These are phyloP conservation scores for Flexamia atlantica DNA, from an alignment of 2,888 invertebrate genomes.

Conservation along the genomic window DNA sequence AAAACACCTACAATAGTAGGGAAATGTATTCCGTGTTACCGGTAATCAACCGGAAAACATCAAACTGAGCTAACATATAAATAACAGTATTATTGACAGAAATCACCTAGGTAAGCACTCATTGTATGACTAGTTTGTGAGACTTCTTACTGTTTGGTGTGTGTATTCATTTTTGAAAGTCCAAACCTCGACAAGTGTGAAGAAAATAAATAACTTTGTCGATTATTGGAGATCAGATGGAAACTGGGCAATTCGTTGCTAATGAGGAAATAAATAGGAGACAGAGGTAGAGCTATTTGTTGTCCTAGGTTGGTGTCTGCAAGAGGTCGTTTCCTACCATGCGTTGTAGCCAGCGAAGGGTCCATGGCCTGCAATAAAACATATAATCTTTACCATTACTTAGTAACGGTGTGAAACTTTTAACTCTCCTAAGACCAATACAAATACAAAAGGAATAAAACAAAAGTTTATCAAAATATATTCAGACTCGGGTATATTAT, in stretches of 20 bases:
- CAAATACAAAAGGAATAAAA: no score
- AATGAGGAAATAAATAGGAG: slow-evolving; percentile 46
- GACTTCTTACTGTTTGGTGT: slow-evolving; percentile 47
- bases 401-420: no score
- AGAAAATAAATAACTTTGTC: slow-evolving; percentile 33
- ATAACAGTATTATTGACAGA: slow-evolving; percentile 24
- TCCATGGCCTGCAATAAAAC: slow-evolving; percentile 22
- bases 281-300: slow-evolving; percentile 43
- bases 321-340: background rate
- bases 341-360: slow-evolving; percentile 40
- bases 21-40: slow-evolving; percentile 5
- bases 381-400: no score
- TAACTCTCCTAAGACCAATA: no score
- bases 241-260: slow-evolving; percentile 42
- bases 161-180: slow-evolving; percentile 8
- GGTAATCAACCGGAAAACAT: background rate
- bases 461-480: no score
- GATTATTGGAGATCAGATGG: background rate
- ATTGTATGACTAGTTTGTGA: slow-evolving; percentile 49
- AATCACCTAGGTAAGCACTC: slow-evolving; percentile 33
- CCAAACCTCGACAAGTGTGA: slow-evolving; percentile 39
- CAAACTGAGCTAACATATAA: slow-evolving; percentile 43
- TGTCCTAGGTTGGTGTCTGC: slow-evolving; percentile 41
- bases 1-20: slow-evolving; percentile 54
- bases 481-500: no score